phyloP scores from a whole-genome alignment of 64 coral and sea anemone species.

The Hydrozoanthus tunicans region DNA sequence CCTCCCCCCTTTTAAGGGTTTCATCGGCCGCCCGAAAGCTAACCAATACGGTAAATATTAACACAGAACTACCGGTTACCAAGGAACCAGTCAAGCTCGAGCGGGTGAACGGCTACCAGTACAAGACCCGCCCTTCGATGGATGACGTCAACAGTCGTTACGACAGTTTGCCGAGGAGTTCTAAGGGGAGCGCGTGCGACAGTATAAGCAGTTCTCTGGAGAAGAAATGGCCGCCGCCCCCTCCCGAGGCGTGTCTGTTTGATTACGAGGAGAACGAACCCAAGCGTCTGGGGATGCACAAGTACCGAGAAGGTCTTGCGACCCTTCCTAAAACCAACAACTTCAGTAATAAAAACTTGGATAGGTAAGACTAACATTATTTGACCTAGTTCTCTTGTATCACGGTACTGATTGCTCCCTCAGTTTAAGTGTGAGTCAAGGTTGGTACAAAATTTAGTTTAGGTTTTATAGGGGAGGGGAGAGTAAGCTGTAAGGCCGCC shows the following conservation, averaged over 20 bases:
- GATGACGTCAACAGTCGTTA: neutral
- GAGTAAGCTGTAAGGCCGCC: neutral
- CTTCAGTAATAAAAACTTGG: constrained; percentile 31
- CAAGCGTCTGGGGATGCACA: neutral
- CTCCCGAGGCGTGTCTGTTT: constrained; percentile 28
- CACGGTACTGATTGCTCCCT: too few species aligned
- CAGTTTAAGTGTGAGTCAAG: too few species aligned
- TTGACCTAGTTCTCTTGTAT: too few species aligned
- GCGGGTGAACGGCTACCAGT: constrained; percentile 39
- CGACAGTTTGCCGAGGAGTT: constrained; percentile 26
- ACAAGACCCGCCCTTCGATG: neutral
- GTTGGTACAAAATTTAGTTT: too few species aligned
- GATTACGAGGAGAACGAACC: constrained; percentile 14
- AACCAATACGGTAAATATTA: too few species aligned
- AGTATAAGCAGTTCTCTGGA: constrained; percentile 20
- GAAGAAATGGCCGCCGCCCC: constrained; percentile 46
- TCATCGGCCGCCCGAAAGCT: too few species aligned
- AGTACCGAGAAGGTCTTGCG: neutral
- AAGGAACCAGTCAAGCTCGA: constrained; percentile 18
- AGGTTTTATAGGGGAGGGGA: too few species aligned
- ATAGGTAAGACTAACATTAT: constrained; percentile 14
- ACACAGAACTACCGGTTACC: neutral
- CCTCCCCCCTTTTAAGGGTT: too few species aligned
- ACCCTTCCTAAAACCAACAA: constrained; percentile 48
- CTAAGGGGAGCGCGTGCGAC: neutral